Percentiles rank a stretch among this genome's conserved stretches.
These are phyloP conservation scores for Leptinotarsa juncta DNA, from an alignment of 2,888 invertebrate species.

Conservation along the genomic window DNA sequence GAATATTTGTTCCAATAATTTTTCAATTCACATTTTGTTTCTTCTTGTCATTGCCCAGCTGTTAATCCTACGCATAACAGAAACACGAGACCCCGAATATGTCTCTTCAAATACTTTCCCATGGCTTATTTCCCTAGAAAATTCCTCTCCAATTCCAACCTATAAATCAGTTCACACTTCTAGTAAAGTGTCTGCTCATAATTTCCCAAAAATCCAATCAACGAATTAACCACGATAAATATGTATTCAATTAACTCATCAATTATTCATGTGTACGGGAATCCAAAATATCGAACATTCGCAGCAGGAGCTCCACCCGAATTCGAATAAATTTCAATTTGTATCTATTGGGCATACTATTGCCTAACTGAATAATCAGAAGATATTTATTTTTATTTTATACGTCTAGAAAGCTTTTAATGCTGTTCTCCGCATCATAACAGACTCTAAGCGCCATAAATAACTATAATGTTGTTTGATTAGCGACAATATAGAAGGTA, in stretches of 20 bases:
- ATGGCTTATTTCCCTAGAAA: no score
- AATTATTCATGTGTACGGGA: conserved; percentile 8
- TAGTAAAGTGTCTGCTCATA: not conserved
- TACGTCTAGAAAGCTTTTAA: not conserved
- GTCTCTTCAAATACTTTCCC: no score
- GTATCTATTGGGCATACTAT: not conserved
- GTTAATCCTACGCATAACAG: no score
- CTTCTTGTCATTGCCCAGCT: no score
- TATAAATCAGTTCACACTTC: no score
- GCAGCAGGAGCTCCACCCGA: not conserved
- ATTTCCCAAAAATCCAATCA: not conserved
- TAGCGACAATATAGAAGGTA: not conserved
- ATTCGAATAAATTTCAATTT: conserved; percentile 10
- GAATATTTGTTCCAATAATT: no score
- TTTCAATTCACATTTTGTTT: no score
- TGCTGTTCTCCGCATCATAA: not conserved
- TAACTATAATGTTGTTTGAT: not conserved
- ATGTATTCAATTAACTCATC: conserved; percentile 3
- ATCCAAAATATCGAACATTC: not conserved
- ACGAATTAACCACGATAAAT: conserved; percentile 1
- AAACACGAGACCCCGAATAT: no score
- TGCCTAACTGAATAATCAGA: not conserved
- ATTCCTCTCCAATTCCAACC: no score
- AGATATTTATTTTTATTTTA: conserved; percentile 5
- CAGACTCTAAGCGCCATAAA: not conserved